Conservation (phyloP, 2,888 invertebrate species). For the Bombylius major region DNA sequence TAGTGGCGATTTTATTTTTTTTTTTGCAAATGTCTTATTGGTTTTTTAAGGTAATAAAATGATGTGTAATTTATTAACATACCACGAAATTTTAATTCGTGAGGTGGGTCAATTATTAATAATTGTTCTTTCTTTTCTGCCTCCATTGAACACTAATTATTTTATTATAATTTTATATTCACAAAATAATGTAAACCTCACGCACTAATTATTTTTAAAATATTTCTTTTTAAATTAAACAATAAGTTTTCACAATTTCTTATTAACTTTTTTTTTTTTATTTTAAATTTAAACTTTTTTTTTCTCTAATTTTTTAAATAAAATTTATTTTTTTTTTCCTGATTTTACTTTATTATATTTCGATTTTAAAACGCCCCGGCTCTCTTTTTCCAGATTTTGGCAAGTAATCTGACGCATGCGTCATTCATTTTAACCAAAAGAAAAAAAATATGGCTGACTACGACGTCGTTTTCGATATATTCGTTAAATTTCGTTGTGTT, state of each 20-base stretch:
- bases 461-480: too few species aligned
- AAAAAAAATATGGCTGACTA: slow-evolving; percentile 4
- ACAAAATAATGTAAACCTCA: background rate
- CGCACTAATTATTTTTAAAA: background rate
- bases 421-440: background rate
- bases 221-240: too few species aligned
- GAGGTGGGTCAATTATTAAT: slow-evolving; percentile 74
- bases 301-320: too few species aligned
- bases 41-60: too few species aligned
- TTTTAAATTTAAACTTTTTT: too few species aligned
- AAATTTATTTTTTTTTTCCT: too few species aligned
- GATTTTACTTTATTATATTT: background rate
- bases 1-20: too few species aligned
- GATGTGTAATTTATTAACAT: slow-evolving; percentile 32
- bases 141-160: background rate
- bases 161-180: too few species aligned
- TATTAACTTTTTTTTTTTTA: too few species aligned
- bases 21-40: too few species aligned
- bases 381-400: slow-evolving; percentile 5
- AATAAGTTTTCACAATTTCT: too few species aligned
- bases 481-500: too few species aligned
- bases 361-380: slow-evolving; percentile 5
- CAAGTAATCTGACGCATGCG: slow-evolving; percentile 8
- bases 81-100: slow-evolving; percentile 85
- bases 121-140: slow-evolving; percentile 59